Evolutionary conservation across 2,888 invertebrate species (phyloP), one percentile per base, ranked within the genome.

Genomic region (Polia nebulosa): DNA sequence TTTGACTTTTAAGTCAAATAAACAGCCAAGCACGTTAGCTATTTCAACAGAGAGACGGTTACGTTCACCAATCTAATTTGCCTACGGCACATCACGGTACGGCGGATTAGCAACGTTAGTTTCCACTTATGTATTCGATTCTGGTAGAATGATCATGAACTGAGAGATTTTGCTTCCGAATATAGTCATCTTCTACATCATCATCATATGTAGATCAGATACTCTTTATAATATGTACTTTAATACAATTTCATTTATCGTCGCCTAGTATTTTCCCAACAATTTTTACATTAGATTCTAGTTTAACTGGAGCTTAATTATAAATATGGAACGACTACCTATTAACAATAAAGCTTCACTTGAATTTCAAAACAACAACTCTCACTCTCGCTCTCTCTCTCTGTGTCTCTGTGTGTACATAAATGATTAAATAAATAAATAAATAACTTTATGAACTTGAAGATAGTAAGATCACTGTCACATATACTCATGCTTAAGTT

Each of bases 401-500:
- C n/a, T n/a, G n/a, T n/a, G n/a, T n/a, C n/a, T n/a, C n/a, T n/a
- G n/a, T n/a, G n/a, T n/a, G n/a, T n/a, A n/a, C n/a, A n/a, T n/a
- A n/a, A n/a, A n/a, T n/a, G n/a, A n/a, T n/a, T n/a, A n/a, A n/a
- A n/a, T n/a, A n/a, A n/a, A n/a, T n/a, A n/a, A n/a, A n/a, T n/a
- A n/a, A n/a, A n/a, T n/a, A 1, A 5, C 11, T 11, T 15, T 6
- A 32, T 20, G 0, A 68, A 32, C 39, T 39, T 22, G 1, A n/a
- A 22, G 2, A 45, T 22, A 77, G 45, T 68, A 76, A 71, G 72
- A 72, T 39, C 59, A 75, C 34, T 59, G 29, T 58, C 29, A n/a
- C 22, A 34, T 3, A 44, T 58, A 72, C 66, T 56, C 27, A 58
- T 76, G 57, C 57, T 64, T 63, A 66, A 36, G 72, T 52, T 82